Evolutionary conservation across 2,797 vertebrate genomes (phyloP).

Genomic region (Syngnathus acus): DNA sequence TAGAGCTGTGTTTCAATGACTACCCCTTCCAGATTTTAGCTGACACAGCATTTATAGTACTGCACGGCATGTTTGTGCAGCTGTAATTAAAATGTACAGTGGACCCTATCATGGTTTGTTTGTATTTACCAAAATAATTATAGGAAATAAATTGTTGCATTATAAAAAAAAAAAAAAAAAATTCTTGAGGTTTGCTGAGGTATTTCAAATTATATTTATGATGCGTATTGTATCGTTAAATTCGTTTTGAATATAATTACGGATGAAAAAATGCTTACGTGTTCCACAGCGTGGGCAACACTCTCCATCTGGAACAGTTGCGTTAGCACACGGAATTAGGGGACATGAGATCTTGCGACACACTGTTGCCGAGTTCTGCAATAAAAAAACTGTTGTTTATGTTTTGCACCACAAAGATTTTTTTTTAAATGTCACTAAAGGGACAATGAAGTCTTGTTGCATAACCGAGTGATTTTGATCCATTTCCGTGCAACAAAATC

Average conservation of each 20-base stretch:
- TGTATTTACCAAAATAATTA: background rate
- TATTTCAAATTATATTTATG: background rate
- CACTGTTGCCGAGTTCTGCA: constrained; percentile 89
- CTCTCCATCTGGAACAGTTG: constrained; percentile 91
- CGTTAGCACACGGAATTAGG: constrained; percentile 89
- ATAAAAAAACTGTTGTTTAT: background rate
- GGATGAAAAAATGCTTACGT: constrained; percentile 71
- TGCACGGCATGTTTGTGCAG: constrained; percentile 12
- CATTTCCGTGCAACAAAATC: constrained; percentile 27
- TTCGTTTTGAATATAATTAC: background rate
- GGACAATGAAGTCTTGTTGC: background rate
- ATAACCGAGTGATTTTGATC: background rate
- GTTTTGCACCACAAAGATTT: background rate
- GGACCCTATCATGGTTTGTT: background rate
- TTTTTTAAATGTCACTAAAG: too few relatives aligned
- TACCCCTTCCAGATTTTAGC: constrained; percentile 15
- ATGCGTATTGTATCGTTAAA: background rate
- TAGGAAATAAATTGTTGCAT: background rate
- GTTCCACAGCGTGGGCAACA: constrained; percentile 90
- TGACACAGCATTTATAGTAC: constrained; percentile 13
- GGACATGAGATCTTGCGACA: constrained; percentile 96
- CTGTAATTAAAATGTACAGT: constrained; percentile 9
- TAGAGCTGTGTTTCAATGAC: constrained; percentile 21
- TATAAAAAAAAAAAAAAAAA: background rate
- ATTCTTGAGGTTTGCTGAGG: background rate